phyloP scores from a whole-genome alignment of 2,888 invertebrate genomes.

The Mimas tiliae region DNA sequence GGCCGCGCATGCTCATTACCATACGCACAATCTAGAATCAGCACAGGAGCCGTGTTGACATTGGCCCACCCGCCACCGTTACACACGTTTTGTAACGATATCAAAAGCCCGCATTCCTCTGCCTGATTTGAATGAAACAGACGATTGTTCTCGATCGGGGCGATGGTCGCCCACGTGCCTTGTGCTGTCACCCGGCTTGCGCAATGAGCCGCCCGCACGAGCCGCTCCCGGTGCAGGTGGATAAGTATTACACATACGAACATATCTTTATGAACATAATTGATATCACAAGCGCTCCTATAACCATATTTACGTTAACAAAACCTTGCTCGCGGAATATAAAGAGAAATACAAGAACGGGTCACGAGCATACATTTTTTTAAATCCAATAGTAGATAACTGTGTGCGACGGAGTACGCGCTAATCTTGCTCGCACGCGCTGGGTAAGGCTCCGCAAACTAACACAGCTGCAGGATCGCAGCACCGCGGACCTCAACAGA shows the following conservation, averaged over 20 bases:
- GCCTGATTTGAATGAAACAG: constrained; percentile 65
- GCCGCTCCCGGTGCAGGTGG: constrained; percentile 60
- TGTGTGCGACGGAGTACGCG: constrained; percentile 44
- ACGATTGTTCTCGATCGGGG: constrained; percentile 70
- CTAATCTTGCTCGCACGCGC: constrained; percentile 73
- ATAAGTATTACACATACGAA: constrained; percentile 32
- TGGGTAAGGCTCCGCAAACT: constrained; percentile 79
- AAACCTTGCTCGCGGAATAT: neutral
- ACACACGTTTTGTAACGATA: constrained; percentile 78
- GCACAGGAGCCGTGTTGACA: constrained; percentile 76
- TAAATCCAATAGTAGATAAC: neutral
- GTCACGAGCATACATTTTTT: neutral
- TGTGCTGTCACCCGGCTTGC: constrained; percentile 64
- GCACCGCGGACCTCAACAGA: neutral
- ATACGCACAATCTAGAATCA: constrained; percentile 67
- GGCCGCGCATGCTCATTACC: constrained; percentile 57
- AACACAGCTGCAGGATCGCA: constrained; percentile 66
- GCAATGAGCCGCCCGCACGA: constrained; percentile 52
- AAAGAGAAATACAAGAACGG: neutral
- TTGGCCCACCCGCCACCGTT: constrained; percentile 68
- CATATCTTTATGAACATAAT: neutral
- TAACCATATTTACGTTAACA: neutral
- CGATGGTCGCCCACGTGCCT: constrained; percentile 60
- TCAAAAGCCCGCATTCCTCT: constrained; percentile 77
- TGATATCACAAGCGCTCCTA: no score